Evolutionary conservation across 1,140 invertebrate genomes (phyloP).

Genomic region (Probaryconus sp.): DNA sequence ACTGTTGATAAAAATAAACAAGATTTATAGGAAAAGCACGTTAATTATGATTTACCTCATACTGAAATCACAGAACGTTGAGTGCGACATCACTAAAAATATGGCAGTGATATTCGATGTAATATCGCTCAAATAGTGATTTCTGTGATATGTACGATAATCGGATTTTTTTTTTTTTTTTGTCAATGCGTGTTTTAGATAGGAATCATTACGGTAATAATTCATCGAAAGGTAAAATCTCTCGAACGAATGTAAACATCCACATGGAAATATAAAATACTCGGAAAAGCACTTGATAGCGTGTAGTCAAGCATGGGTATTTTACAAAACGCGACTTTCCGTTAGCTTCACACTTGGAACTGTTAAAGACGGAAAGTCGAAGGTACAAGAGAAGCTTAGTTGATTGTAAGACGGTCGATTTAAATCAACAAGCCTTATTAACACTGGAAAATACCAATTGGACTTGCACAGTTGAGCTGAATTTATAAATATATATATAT

Average conservation of each 20-base stretch:
- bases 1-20: no score
- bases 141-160: slow-evolving; percentile 45
- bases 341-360: background rate
- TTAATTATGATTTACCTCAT: no score
- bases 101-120: slow-evolving; percentile 31
- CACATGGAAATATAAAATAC: slow-evolving; percentile 51
- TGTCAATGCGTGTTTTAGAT: slow-evolving; percentile 6
- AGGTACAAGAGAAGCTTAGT: slow-evolving; percentile 43
- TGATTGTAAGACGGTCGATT: no score
- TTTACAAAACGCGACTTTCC: slow-evolving; percentile 12
- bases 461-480: no score
- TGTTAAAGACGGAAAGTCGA: slow-evolving; percentile 15
- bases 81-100: slow-evolving; percentile 9
- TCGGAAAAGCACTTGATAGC: slow-evolving; percentile 50
- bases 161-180: no score
- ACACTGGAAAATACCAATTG: slow-evolving; percentile 28
- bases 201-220: background rate
- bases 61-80: slow-evolving; percentile 32
- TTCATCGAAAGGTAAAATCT: background rate
- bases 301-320: slow-evolving; percentile 20
- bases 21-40: no score
- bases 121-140: slow-evolving; percentile 28
- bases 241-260: slow-evolving; percentile 27
- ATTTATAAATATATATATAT: no score
- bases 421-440: no score